Evolutionary conservation across 1,140 invertebrate genomes (phyloP), one percentile per base, ranked within the genome.

Genomic region (Drosophila bipectinata): DNA sequence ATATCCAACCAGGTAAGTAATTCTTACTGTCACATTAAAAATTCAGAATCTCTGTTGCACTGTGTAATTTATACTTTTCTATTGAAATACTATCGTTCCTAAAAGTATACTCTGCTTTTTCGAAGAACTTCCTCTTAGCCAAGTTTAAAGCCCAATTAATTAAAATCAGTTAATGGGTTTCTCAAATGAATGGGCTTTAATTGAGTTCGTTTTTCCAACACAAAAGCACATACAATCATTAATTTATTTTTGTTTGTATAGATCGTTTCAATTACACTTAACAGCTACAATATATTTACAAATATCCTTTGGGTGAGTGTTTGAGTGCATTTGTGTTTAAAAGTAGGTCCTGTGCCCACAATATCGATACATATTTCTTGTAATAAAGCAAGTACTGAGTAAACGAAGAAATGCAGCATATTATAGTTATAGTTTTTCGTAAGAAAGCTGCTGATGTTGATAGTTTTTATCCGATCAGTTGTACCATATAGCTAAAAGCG

Each of bases 241-340:
- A 57, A 52, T 34, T 53, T 63, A 54, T 10, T 62, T 58, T 62
- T 54, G 18, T 69, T 49, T 77, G 39, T 68, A 61, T 68, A 75
- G 57, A 67, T 75, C 53, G 30, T 39, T 56, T 71, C 41, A 75
- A 71, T 84, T 75, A 81, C 61, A 73, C 74, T 87, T 85, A 82
- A 44, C 52, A 26, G 28, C 82, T 87, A 82, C 73, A 61, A 62
- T 81, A 67, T 85, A 85, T 85, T 54, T 85, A 85, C 81, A 85
- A 85, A 87, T 85, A 88, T 85, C 55, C 8, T 48, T 79, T 48
- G 56, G 30, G 30, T 58, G 44, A 47, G 55, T 64, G 56, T 61
- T 10, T 48, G 39, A 51, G 54, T 61, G 53, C 60, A 34, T 26
- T 28, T 45, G 32, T 58, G 34, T 56, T 60, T 45, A 48, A 41